Conservation (phyloP, 2,113 vertebrate genomes). For the Ranitomeya variabilis region DNA sequence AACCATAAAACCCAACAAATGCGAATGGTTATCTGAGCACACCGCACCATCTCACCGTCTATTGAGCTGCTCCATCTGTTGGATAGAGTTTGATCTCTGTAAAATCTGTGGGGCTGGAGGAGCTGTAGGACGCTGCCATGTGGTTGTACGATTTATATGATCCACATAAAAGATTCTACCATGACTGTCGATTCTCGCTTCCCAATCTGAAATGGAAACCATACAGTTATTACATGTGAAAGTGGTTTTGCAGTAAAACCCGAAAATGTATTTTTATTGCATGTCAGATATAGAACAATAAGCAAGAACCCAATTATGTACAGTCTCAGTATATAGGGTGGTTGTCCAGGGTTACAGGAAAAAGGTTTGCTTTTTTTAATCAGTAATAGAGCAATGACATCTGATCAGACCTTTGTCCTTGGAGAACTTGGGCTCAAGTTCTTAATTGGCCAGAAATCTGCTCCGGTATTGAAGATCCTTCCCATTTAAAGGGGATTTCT, state of each 20-base stretch:
- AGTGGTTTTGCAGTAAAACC: neutral
- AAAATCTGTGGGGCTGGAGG: slow-evolving; percentile 93
- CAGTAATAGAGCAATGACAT: too few species aligned
- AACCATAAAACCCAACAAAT: too few species aligned
- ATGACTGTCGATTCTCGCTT: slow-evolving; percentile 97
- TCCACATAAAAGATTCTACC: slow-evolving; percentile 98
- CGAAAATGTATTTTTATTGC: neutral
- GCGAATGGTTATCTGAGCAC: too few species aligned
- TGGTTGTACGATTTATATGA: slow-evolving; percentile 96
- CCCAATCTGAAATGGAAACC: slow-evolving; percentile 82
- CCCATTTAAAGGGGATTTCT: too few species aligned
- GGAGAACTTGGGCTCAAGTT: too few species aligned
- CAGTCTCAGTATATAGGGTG: neutral
- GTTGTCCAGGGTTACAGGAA: neutral
- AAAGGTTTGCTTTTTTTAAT: too few species aligned
- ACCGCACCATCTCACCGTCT: slow-evolving; percentile 78
- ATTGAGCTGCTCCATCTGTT: slow-evolving; percentile 99
- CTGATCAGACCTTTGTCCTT: too few species aligned
- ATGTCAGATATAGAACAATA: neutral
- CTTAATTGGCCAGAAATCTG: too few species aligned
- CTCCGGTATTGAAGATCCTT: too few species aligned
- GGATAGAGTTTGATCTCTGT: slow-evolving; percentile 95
- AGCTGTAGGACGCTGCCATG: slow-evolving; percentile 94
- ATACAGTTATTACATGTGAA: slow-evolving; percentile 17
- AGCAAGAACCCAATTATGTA: neutral